A percentile compares a stretch with the other conserved stretches of the same genome.
These are phyloP conservation scores for Platorchestia sp. DNA, from an alignment of 1,140 invertebrate genomes.

Conservation along the genomic window DNA sequence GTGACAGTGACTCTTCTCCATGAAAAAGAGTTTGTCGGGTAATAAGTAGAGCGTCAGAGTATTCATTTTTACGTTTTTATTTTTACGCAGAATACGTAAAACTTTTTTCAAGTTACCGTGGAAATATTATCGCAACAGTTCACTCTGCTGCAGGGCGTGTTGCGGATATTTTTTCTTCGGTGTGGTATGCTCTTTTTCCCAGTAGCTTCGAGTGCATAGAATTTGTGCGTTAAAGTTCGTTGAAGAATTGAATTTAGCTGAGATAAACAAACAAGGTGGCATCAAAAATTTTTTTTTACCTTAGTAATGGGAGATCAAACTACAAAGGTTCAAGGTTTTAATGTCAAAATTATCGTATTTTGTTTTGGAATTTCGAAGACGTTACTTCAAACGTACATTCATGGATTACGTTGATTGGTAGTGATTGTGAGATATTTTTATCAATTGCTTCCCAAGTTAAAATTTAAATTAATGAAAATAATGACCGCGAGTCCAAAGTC, in stretches of 20 bases:
- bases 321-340: too few species aligned
- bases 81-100: background rate
- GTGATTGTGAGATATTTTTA: background rate
- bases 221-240: background rate
- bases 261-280: too few species aligned
- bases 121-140: background rate
- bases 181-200: background rate
- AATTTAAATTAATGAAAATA: too few species aligned
- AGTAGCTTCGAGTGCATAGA: background rate
- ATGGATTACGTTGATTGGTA: background rate
- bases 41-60: too few species aligned
- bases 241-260: background rate
- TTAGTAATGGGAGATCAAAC: too few species aligned
- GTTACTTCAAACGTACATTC: background rate
- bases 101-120: background rate
- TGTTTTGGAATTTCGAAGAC: background rate
- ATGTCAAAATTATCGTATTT: too few species aligned
- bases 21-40: background rate
- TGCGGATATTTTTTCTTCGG: background rate
- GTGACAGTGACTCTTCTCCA: background rate
- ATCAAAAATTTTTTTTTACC: too few species aligned
- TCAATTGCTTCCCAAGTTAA: background rate
- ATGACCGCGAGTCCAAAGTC: too few species aligned
- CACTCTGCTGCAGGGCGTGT: background rate
- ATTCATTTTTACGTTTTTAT: background rate